Evolutionary conservation across 1,140 invertebrate species (phyloP).

Genomic region (Mycetomoellerius zeteki): DNA sequence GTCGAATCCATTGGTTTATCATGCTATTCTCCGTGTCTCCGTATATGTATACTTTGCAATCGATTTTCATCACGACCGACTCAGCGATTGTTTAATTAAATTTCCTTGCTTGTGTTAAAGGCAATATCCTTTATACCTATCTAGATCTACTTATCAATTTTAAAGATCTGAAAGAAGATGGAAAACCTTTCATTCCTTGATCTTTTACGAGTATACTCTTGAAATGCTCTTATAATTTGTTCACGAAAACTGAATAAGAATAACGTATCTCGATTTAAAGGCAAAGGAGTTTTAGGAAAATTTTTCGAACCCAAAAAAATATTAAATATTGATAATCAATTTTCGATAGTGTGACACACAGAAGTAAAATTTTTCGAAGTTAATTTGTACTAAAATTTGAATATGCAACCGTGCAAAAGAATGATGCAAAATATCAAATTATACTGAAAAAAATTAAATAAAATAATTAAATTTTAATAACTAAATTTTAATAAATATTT

Average conservation of each 20-base stretch:
- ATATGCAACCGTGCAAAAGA: not conserved
- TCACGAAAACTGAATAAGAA: not conserved
- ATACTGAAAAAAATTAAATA: too few relatives aligned
- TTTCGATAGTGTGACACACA: not conserved
- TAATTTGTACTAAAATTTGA: not conserved
- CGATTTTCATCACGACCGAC: not conserved
- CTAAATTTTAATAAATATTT: too few relatives aligned
- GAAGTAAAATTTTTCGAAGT: not conserved
- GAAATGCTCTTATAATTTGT: conserved; percentile 1
- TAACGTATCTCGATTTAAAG: not conserved
- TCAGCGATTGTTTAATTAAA: conserved; percentile 16
- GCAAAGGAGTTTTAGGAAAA: not conserved
- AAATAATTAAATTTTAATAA: too few relatives aligned
- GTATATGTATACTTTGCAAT: not conserved
- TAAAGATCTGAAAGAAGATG: not conserved
- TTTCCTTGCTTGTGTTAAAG: not conserved
- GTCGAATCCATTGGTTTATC: conserved; percentile 26
- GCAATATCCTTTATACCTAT: not conserved
- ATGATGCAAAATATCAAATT: not conserved
- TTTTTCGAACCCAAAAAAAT: not conserved
- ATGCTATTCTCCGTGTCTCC: not conserved
- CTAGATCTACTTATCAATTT: not conserved
- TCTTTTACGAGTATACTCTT: not conserved
- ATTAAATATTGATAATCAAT: not conserved
- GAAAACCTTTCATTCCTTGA: not conserved